Evolutionary conservation across 2,888 invertebrate species (phyloP), one percentile per base, ranked within the genome.

Genomic region (Lepetodrilus schrolli): DNA sequence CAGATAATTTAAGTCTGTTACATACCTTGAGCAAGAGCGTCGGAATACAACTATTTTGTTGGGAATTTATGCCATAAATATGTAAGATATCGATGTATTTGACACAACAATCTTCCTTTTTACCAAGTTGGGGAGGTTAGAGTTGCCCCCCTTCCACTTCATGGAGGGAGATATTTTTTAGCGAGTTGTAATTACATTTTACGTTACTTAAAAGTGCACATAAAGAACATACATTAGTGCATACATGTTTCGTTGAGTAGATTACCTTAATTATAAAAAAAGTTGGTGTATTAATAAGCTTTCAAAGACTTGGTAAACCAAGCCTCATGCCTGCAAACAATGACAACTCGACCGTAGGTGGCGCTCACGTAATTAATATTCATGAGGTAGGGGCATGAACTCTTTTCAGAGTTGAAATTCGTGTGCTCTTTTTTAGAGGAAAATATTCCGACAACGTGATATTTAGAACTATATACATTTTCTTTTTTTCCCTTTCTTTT

Each of bases 301-400:
- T n/a, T n/a, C n/a, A n/a, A n/a, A n/a, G n/a, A n/a, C n/a, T n/a
- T n/a, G n/a, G n/a, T n/a, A n/a, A n/a, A n/a, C n/a, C n/a, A 43
- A 4, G 43, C 43, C 3, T 43, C 13, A 43, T 43, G 17, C 17
- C 43, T 13, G 43, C 58, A 58, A 58, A 58, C 58, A 58, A 58
- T 58, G 58, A 58, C 58, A 58, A 58, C 51, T 30, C 17, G 30
- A 17, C 26, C 23, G 34, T 58, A 58, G 58, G 34, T 13, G 58
- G 58, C 58, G 58, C 58, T 58, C 30, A 17, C n/a, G 30, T 21
- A 23, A 58, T 58, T 58, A 58, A 58, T 58, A 58, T 58, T 58
- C 58, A 58, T 58, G 17, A 48, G 21, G 17, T n/a, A 48, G n/a
- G n/a, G n/a, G n/a, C n/a, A n/a, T n/a, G n/a, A n/a, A n/a, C n/a